phyloP scores from a whole-genome alignment of 2,113 vertebrate genomes.

The Desmodus rotundus region DNA sequence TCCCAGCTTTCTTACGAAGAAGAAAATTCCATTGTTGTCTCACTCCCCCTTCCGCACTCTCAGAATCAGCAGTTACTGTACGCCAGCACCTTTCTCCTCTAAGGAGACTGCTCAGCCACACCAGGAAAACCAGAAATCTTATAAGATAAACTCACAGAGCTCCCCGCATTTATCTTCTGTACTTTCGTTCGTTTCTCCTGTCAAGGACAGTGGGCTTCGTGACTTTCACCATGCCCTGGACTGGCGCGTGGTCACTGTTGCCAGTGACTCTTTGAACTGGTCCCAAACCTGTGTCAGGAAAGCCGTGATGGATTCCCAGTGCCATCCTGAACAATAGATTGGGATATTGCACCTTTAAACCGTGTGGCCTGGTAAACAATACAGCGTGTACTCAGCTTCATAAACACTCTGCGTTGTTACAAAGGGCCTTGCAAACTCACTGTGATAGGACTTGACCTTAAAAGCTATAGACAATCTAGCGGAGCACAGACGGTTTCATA shows the following conservation, averaged over 20 bases:
- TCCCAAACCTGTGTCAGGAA: constrained; percentile 76
- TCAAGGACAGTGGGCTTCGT: constrained; percentile 66
- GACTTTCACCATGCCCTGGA: constrained; percentile 79
- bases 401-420: constrained; percentile 86
- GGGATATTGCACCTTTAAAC: constrained; percentile 79
- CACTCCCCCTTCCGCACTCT: not conserved
- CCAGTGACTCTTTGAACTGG: constrained; percentile 77
- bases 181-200: not conserved
- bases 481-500: constrained; percentile 93
- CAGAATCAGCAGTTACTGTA: not conserved
- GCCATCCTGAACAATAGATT: constrained; percentile 80
- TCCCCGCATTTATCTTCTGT: not conserved
- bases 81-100: not conserved
- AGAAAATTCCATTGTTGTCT: constrained; percentile 38
- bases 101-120: not conserved
- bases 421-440: constrained; percentile 84
- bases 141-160: constrained; percentile 7
- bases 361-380: constrained; percentile 80
- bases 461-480: constrained; percentile 91
- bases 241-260: constrained; percentile 62
- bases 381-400: constrained; percentile 83
- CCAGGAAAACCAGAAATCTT: constrained; percentile 50
- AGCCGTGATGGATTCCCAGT: constrained; percentile 76
- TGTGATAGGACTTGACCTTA: constrained; percentile 85
- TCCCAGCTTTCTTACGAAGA: constrained; percentile 59